Base-by-base conservation (phyloP, 92 coral and sea anemone genomes). In the Siderastrea radians region DNA sequence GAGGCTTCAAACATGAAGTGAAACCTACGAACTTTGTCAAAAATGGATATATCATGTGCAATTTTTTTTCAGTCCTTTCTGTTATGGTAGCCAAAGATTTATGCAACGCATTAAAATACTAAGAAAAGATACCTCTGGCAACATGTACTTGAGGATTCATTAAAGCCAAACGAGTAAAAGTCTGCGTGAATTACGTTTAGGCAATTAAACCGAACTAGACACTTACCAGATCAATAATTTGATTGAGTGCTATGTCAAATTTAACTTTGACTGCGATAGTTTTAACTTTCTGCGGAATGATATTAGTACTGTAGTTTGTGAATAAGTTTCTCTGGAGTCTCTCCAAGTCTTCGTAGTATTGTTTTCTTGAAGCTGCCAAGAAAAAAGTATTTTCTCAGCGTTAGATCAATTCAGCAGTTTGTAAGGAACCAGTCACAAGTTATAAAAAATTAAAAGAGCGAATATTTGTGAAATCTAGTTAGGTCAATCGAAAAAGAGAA, bases 221-320 rank as follows among this genome's bases (percentile, higher is more conserved):
- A 82, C 98, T 93, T 84, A 95, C 98, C 98, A 95, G 76, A 83
- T 95, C 98, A 47, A 95, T 95, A 14, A 95, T 95, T 87, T 95
- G 98, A 82, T 95, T 95, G 72, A 95, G 84, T 0, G 98, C 98
- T 16, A 95, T 91, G 68, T 95, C 98, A 75, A 95, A 93, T 82
- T 74, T 89, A 46, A 95, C 92, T 79, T 91, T 86, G 5, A 95
- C 87, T 0, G 98, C 95, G 16, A 89, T 69, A 69, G 94, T 85
- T 74, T 88, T 89, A 52, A 82, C 79, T 82, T 89, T 89, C 79
- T 95, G 98, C 0, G 98, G 98, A 52, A 95, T 93, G 58, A 95
- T 95, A 19, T 95, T 93, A 65, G 89, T 88, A 76, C 96, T 95
- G 85, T 95, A 95, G 94, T 95, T 93, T 4, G 87, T 6, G 77